These are phyloP conservation scores for Drosophila neotestacea DNA, from an alignment of 2,888 invertebrate species.

Conservation along the genomic window DNA sequence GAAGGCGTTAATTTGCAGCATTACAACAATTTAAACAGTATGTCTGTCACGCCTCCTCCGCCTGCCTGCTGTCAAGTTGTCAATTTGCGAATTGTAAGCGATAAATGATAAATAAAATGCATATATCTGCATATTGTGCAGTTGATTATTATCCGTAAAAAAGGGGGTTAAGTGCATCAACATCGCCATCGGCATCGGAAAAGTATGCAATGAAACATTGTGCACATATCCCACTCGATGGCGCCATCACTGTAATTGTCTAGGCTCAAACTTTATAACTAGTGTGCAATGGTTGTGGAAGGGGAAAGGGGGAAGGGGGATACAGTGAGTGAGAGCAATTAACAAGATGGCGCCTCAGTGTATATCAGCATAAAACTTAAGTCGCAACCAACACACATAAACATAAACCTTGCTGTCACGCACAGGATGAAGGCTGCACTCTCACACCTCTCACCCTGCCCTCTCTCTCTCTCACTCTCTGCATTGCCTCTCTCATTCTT, in stretches of 20 bases:
- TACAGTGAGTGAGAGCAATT: slow-evolving; percentile 40
- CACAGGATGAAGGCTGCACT: slow-evolving; percentile 15
- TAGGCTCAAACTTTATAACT: slow-evolving; percentile 9
- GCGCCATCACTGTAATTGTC: slow-evolving; percentile 38
- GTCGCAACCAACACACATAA: slow-evolving; percentile 27
- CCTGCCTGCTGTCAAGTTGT: slow-evolving; percentile 15
- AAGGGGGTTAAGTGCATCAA: slow-evolving; percentile 29
- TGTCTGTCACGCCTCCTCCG: neutral
- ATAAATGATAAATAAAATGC: slow-evolving; percentile 23
- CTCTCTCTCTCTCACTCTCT: neutral
- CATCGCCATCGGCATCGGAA: slow-evolving; percentile 13
- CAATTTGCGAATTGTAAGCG: slow-evolving; percentile 20
- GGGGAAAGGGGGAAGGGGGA: neutral
- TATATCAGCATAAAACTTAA: slow-evolving; percentile 35
- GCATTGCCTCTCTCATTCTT: neutral
- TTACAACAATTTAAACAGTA: slow-evolving; percentile 10
- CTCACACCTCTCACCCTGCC: neutral
- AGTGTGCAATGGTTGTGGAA: neutral
- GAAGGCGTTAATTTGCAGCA: slow-evolving; percentile 12
- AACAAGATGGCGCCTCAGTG: slow-evolving; percentile 66
- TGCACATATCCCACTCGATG: slow-evolving; percentile 18
- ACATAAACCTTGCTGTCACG: slow-evolving; percentile 24
- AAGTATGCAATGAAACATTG: slow-evolving; percentile 45
- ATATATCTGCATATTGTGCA: slow-evolving; percentile 7
- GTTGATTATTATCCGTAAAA: slow-evolving; percentile 12